Base-by-base conservation (phyloP, 2,113 vertebrate species). In the Seriola dumerili region DNA sequence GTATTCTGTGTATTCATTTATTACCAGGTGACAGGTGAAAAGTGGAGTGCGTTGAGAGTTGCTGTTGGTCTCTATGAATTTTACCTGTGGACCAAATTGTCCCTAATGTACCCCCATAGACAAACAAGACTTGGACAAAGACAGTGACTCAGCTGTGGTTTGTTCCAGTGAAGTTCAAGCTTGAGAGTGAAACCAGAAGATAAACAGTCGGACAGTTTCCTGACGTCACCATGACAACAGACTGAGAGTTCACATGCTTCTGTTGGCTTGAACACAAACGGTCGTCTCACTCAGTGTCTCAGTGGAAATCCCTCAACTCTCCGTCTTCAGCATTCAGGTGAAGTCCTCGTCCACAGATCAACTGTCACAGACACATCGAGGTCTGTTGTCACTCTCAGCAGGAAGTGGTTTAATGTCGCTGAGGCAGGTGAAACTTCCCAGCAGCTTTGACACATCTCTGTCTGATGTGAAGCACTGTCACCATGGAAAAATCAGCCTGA, bases 311-410 rank as follows among this genome's bases (percentile, higher is more conserved):
- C 61, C 61, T 63, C 25, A 34, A 4, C 13, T 61, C 57, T 29
- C 13, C 25, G 11, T 63, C 2, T 14, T 16, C 14, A 5, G 44
- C 4, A 0, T 46, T 62, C 32, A 36, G 59, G 59, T 61, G 25
- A 62, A 75, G 52, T 21, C 46, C 62, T 17, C 1, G 1, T 42
- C 44, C 21, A 38, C 42, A 77, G 59, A 59, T 70, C 76, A 57
- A 17, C 12, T 3, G 8, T 66, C 62, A 50, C 46, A 54, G 8
- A 54, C 19, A 21, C 5, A 0, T 54, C 9, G 1, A 8, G 16
- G 8, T 21, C 19, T 52, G 34, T 61, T 21, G 50, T 52, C 17
- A 85, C 70, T 85, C 71, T 75, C 71, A 59, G 57, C 82, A 80
- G 77, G 83, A 85, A 71, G 83, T 80, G 72, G 59, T 52, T 52